Percentiles rank a stretch among this genome's conserved stretches.
Evolutionary conservation across 2,888 invertebrate genomes (phyloP).

Genomic region (Drosophila pseudotakahashii): DNA sequence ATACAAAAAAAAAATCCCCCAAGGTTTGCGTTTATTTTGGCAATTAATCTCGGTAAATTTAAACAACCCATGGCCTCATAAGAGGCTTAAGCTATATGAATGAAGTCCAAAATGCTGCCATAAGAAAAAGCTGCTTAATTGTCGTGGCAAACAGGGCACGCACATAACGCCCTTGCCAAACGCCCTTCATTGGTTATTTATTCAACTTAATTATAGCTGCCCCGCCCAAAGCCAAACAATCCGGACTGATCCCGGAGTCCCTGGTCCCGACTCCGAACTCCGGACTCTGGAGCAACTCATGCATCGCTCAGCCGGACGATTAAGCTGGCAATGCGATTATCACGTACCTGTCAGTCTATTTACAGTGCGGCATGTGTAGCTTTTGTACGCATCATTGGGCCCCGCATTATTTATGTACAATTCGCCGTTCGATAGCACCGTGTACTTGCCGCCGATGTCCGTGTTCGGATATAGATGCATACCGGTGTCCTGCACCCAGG

Average conservation of each 20-base stretch:
- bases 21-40: background rate
- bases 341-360: slow-evolving; percentile 89
- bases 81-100: background rate
- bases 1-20: too few species aligned
- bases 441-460: slow-evolving; percentile 91
- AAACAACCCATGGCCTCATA: too few species aligned
- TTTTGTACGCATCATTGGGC: slow-evolving; percentile 90
- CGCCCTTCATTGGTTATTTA: slow-evolving; percentile 41
- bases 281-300: slow-evolving; percentile 42
- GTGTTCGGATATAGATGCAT: slow-evolving; percentile 92
- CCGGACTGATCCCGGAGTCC: slow-evolving; percentile 6
- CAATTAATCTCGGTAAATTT: background rate
- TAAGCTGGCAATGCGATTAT: slow-evolving; percentile 74
- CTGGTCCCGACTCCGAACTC: background rate
- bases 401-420: slow-evolving; percentile 92
- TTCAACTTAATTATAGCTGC: slow-evolving; percentile 51
- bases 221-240: slow-evolving; percentile 19
- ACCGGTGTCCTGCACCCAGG: slow-evolving; percentile 94
- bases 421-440: slow-evolving; percentile 92
- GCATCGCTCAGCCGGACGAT: slow-evolving; percentile 75
- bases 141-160: slow-evolving; percentile 4
- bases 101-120: background rate
- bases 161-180: slow-evolving; percentile 10
- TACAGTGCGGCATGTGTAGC: slow-evolving; percentile 92
- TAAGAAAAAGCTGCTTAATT: slow-evolving; percentile 19